Evolutionary conservation across 2,113 vertebrate species (phyloP), one percentile per base, ranked within the genome.

Genomic region (Prochilodus magdalenae): DNA sequence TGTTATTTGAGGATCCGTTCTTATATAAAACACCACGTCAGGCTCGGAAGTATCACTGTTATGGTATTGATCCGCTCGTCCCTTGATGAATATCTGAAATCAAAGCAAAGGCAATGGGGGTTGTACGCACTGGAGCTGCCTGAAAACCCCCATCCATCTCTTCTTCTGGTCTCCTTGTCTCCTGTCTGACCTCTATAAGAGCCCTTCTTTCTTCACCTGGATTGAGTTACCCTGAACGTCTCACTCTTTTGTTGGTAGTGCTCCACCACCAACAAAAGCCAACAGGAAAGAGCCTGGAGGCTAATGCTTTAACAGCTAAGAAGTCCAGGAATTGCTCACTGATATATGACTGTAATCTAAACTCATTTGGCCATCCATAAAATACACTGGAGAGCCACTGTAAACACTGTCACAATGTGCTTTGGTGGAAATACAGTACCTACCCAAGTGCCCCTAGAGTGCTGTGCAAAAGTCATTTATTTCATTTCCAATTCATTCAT

Each of bases 171-270:
- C 57, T 66, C 79, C 79, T 84, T 73, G 80, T 87, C 86, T 86
- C 86, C 75, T 83, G 67, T 73, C 16, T 77, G 79, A 89, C 87
- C 88, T 88, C 88, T 84, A 76, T 79, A 67, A 87, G 67, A 85
- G 36, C 27, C 44, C n/a, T 30, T 47, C 53, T 49, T 27, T 63
- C 84, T 81, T 82, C 83, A 90, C 85, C 83, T 88, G 87, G 72
- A 81, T 90, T 73, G 82, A 88, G 89, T 93, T 90, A 91, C 89
- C 71, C n/a, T 27, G 36, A 60, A 75, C 82, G 75, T 74, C 70
- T 82, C 62, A 73, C 57, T 81, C 55, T 81, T 57, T n/a, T 60
- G n/a, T 59, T n/a, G 57, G n/a, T 59, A 18, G 66, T 72, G 40
- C 36, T 60, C 67, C 55, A 63, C 78, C 66, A 72, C 18, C 70